phyloP scores from a whole-genome alignment of 2,113 vertebrate genomes.

The Camelus bactrianus region DNA sequence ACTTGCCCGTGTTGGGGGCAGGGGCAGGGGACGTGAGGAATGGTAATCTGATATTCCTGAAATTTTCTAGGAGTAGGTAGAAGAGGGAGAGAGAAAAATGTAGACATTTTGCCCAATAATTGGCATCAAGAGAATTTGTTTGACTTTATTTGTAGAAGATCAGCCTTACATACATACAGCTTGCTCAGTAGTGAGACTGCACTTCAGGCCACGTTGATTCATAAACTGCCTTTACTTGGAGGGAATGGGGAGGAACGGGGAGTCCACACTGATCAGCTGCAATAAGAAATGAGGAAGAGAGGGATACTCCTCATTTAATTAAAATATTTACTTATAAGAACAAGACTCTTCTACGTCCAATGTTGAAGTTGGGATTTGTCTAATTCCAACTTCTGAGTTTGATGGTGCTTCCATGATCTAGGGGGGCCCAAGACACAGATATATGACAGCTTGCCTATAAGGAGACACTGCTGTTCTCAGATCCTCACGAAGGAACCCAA shows the following conservation, averaged over 20 bases:
- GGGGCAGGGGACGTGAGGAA: accelerated
- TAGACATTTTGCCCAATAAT: not conserved
- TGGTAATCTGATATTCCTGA: not conserved
- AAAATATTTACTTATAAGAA: not conserved
- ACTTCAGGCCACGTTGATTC: not conserved
- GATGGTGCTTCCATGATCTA: not conserved
- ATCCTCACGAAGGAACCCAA: not conserved
- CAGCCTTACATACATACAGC: not conserved
- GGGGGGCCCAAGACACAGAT: not conserved
- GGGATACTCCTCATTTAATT: not conserved
- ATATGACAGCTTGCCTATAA: not conserved
- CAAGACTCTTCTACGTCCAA: not conserved
- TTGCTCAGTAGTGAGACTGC: not conserved
- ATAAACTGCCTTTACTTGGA: not conserved
- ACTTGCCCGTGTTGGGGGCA: not conserved
- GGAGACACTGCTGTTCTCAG: not conserved
- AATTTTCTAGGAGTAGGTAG: not conserved
- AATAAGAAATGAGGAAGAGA: not conserved
- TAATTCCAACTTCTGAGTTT: not conserved
- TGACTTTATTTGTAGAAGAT: not conserved
- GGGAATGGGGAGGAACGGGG: accelerated
- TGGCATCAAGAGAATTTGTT: not conserved
- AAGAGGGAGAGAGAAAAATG: not conserved
- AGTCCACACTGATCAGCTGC: not conserved
- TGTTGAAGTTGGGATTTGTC: not conserved